These are phyloP conservation scores for Suncus etruscus DNA, from an alignment of 2,113 vertebrate species.

Conservation along the genomic window DNA sequence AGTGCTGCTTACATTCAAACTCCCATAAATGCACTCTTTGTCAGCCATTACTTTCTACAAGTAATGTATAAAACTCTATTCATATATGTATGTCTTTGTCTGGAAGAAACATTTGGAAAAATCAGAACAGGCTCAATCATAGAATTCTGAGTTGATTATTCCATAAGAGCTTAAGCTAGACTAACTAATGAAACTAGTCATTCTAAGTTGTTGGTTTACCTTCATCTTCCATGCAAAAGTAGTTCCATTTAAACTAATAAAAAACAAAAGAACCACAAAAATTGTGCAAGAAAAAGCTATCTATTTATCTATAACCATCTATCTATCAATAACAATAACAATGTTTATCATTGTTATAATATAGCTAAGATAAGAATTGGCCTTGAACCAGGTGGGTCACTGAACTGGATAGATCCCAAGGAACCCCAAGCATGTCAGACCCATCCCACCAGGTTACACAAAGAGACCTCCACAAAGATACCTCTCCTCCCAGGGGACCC, in stretches of 20 bases:
- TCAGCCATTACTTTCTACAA: background rate
- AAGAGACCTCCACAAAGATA: no score
- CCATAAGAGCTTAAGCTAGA: constrained; percentile 16
- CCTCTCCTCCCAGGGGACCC: no score
- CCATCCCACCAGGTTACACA: no score
- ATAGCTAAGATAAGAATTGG: background rate
- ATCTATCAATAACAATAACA: background rate
- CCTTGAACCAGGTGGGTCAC: no score
- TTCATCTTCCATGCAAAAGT: background rate
- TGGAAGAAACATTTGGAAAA: constrained; percentile 16
- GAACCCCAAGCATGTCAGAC: no score
- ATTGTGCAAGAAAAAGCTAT: background rate
- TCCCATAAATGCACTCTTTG: background rate
- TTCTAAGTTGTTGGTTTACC: background rate
- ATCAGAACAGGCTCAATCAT: background rate
- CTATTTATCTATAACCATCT: no score
- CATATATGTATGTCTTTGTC: background rate
- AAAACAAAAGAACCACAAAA: constrained; percentile 38
- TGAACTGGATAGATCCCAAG: no score
- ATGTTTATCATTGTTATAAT: background rate
- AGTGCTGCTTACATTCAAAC: background rate
- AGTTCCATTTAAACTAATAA: constrained; percentile 4
- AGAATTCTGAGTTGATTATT: background rate
- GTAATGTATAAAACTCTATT: background rate
- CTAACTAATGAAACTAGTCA: background rate